These are phyloP conservation scores for Gerris buenoi DNA, from an alignment of 1,140 invertebrate genomes.

Conservation along the genomic window DNA sequence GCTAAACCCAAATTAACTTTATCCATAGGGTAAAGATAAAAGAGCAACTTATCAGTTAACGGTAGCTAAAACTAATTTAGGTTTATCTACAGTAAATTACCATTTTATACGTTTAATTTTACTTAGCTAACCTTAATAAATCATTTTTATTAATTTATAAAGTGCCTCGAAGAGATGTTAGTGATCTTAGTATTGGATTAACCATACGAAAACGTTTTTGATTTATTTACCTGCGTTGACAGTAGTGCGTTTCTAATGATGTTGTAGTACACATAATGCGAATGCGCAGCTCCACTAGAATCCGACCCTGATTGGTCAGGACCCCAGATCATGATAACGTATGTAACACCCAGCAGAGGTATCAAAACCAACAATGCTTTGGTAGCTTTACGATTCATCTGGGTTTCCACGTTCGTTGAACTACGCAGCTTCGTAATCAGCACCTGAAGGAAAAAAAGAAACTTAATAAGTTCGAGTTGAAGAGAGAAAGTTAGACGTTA, in stretches of 20 bases:
- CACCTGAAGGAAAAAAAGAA: conserved; percentile 39
- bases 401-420: conserved; percentile 24
- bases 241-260: conserved; percentile 54
- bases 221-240: conserved; percentile 52
- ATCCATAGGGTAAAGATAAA: too few relatives aligned
- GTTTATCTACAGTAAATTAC: too few relatives aligned
- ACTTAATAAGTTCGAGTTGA: too few relatives aligned
- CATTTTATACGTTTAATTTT: too few relatives aligned
- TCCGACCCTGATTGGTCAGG: conserved; percentile 47
- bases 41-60: too few relatives aligned
- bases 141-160: too few relatives aligned
- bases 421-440: conserved; percentile 61
- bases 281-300: not conserved
- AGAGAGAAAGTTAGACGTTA: too few relatives aligned
- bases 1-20: too few relatives aligned
- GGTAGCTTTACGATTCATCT: conserved; percentile 66
- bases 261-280: conserved; percentile 42
- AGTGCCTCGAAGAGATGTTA: conserved; percentile 22
- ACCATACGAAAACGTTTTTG: not conserved
- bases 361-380: conserved; percentile 77
- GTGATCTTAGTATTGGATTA: too few relatives aligned
- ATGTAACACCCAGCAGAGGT: conserved; percentile 78
- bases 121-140: too few relatives aligned
- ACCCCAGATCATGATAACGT: conserved; percentile 60
- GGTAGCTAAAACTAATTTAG: too few relatives aligned